A percentile compares a stretch with the other conserved stretches of the same genome.
Conservation (phyloP, 2,888 invertebrate genomes). For the Antheraea assamensis region DNA sequence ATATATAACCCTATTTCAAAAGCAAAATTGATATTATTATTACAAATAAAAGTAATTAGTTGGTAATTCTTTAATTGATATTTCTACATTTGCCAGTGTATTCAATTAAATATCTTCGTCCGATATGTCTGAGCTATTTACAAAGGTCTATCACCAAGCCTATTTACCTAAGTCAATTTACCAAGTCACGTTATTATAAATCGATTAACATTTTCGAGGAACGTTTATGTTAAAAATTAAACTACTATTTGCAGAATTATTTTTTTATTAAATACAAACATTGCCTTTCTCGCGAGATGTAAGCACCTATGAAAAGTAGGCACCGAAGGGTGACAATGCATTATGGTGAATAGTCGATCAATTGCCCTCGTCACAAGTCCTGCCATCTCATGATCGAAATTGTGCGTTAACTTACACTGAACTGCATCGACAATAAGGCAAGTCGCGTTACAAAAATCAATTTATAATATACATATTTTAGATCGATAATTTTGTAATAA, state of each 20-base stretch:
- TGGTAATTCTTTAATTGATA: neutral
- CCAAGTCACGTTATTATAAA: neutral
- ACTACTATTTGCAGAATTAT: neutral
- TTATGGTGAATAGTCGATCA: neutral
- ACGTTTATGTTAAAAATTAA: neutral
- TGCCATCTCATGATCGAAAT: conserved; percentile 13
- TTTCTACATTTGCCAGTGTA: neutral
- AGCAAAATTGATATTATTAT: neutral
- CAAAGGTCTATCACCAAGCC: neutral
- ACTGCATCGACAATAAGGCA: neutral
- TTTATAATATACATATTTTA: neutral
- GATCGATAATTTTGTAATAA: too few relatives aligned
- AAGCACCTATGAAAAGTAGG: neutral
- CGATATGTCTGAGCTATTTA: neutral
- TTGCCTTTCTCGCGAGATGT: neutral
- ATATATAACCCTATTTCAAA: neutral
- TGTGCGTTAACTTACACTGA: conserved; percentile 5
- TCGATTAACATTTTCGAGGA: neutral
- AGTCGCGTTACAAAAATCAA: neutral
- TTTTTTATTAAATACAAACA: neutral
- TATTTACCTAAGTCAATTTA: neutral
- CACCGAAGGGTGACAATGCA: neutral
- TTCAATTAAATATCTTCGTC: neutral
- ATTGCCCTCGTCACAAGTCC: conserved; percentile 10
- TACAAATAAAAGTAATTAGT: too few relatives aligned